Conservation (phyloP, 2,797 vertebrate species). For the Parauchenoglanis ngamensis region DNA sequence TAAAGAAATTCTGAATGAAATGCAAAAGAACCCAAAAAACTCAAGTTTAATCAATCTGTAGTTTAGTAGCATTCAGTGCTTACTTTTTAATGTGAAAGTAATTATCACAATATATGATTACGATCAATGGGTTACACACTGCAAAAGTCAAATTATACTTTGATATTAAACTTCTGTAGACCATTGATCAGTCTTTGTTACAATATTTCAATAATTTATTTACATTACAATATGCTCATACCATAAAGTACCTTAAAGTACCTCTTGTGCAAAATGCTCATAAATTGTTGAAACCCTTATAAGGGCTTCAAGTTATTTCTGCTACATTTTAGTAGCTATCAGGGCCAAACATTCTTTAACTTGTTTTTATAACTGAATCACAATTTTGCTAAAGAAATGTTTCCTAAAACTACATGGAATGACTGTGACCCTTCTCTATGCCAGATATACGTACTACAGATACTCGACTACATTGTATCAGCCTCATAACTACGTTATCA, state of each 20-base stretch:
- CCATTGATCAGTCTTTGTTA: constrained; percentile 2
- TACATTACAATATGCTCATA: constrained; percentile 41
- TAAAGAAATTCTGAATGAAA: constrained; percentile 45
- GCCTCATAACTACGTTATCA: constrained; percentile 44
- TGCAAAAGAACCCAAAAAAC: constrained; percentile 6
- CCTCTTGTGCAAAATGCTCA: constrained; percentile 44
- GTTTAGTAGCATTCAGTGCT: constrained; percentile 16
- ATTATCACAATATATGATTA: background rate
- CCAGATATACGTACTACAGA: constrained; percentile 26
- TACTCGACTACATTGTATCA: constrained; percentile 41
- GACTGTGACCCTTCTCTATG: constrained; percentile 32
- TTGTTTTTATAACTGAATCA: background rate
- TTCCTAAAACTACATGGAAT: constrained; percentile 42
- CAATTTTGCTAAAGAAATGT: background rate
- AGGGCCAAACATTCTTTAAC: constrained; percentile 38
- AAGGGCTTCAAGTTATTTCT: constrained; percentile 12
- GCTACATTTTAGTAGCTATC: background rate
- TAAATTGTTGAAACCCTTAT: constrained; percentile 23
- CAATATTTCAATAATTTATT: constrained; percentile 37
- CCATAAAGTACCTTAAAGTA: constrained; percentile 40
- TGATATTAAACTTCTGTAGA: constrained; percentile 29
- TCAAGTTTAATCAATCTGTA: background rate
- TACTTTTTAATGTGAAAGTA: constrained; percentile 31
- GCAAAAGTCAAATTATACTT: constrained; percentile 34
- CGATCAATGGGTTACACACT: constrained; percentile 30